These are phyloP conservation scores for cat (Felis catus) DNA, from an alignment of 2,113 vertebrate genomes.

Conservation along the genomic window F.catus_Fca126_mat1.0 CM031414.1:18322001-18322500, in stretches of 20 bases:
- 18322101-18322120: not conserved
- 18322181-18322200: not conserved
- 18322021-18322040: not conserved
- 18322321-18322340: not conserved
- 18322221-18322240: not conserved
- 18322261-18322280: not conserved
- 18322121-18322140: not conserved
- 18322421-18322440: not conserved
- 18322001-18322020: accelerated
- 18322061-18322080: not conserved
- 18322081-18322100: not conserved
- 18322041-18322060: not conserved
- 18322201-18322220: not conserved
- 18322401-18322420: not conserved
- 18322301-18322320: not conserved
- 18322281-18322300: not conserved
- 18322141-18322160: not conserved
- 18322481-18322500: slow-evolving; percentile 47
- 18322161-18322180: slow-evolving; percentile 1
- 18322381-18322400: not conserved
- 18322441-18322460: not conserved
- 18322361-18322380: not conserved
- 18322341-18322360: not conserved
- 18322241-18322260: not conserved
- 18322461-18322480: slow-evolving; percentile 72